Conservation (phyloP, 2,113 vertebrate species). For the Hucho hucho region DNA sequence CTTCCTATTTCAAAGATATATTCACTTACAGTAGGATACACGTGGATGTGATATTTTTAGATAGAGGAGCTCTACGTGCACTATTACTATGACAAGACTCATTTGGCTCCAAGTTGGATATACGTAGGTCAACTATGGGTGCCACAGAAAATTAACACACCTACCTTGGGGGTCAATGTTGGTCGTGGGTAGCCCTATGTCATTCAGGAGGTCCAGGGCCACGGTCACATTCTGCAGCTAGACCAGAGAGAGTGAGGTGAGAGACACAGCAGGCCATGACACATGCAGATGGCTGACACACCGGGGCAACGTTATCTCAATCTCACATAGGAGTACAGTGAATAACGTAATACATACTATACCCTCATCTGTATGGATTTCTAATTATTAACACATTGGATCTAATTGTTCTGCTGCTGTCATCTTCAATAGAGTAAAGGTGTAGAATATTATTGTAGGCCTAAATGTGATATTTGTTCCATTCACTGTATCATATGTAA, state of each 20-base stretch:
- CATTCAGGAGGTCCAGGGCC: conserved; percentile 83
- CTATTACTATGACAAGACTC: neutral
- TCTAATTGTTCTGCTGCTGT: too few relatives aligned
- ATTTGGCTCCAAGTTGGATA: neutral
- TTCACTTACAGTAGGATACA: neutral
- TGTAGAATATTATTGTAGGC: too few relatives aligned
- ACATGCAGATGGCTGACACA: neutral
- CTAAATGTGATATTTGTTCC: too few relatives aligned
- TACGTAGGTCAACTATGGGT: neutral
- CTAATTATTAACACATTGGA: too few relatives aligned
- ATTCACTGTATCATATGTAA: too few relatives aligned
- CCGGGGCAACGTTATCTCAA: neutral
- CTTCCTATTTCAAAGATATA: conserved; percentile 10
- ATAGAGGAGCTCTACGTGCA: neutral
- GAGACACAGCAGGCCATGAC: neutral
- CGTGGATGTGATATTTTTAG: neutral
- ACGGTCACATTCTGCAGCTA: conserved; percentile 89
- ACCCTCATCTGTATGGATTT: neutral
- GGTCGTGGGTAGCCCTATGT: conserved; percentile 73
- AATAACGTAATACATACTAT: neutral
- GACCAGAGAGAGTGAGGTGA: neutral
- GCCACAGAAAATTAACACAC: conserved; percentile 20
- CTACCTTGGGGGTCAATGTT: conserved; percentile 81
- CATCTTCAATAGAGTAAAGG: too few relatives aligned
- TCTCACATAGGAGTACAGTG: neutral